Base-by-base conservation (phyloP, 2,888 invertebrate species). In the Leptinotarsa haldemani region DNA sequence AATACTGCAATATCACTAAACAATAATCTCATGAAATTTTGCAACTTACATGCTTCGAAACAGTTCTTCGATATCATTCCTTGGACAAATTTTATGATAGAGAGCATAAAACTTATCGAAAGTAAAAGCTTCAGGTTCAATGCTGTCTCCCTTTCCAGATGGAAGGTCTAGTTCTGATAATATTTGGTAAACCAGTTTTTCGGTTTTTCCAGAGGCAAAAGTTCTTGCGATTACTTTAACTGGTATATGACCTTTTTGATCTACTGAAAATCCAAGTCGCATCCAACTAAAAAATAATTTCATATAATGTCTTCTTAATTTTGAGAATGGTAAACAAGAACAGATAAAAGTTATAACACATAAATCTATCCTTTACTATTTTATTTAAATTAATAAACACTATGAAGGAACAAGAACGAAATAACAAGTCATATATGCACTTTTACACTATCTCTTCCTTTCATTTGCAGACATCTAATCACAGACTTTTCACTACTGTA, bases 151-250 rank as follows among this genome's bases (percentile, higher is more conserved):
- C 93, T 97, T 97, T 74, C 96, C 98, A 76, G 95, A 94, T 0
- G 99, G 98, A 78, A 99, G 91, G 30, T 95, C 97, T 77, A 98
- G 91, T 85, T 99, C 99, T 70, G 95, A 93, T 79, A 99, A 91
- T 88, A 97, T 97, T 86, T 99, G 98, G 89, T 98, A 98, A 50
- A 99, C 97, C 86, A 98, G 91, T 88, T 97, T 98, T 88, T 99
- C 99, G 4, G 98, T 98, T 90, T 98, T 98, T 50, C 99, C 99
- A n/a, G 99, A 99, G 3, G 99, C 98, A 89, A 99, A 99, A 73
- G 99, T 99, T 85, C 97, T 91, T 71, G 98, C 97, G 50, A 99
- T 95, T 67, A 97, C 96, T 89, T 97, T 96, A 3, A 99, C 97
- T 2, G 99, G 98, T 73, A 99, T 98, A 89, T 97, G 97, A 53